These are phyloP conservation scores for Anniella stebbinsi DNA, from an alignment of 2,797 vertebrate genomes.

Conservation along the genomic window DNA sequence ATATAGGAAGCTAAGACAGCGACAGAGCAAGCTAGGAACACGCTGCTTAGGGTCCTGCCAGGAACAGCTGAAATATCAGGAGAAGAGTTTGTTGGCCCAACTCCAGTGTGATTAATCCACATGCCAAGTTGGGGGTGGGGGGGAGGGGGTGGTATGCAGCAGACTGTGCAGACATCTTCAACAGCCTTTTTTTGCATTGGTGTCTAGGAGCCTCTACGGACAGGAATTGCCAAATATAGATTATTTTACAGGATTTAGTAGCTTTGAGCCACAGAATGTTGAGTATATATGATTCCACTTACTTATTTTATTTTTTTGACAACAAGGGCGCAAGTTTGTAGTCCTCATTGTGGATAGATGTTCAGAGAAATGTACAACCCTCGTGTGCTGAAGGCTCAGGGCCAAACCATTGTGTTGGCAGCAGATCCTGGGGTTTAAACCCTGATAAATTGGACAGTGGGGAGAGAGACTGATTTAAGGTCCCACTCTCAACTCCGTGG, in stretches of 20 bases:
- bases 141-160: not conserved
- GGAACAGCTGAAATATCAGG: slow-evolving; percentile 17
- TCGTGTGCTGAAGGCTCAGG: not conserved
- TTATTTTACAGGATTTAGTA: not conserved
- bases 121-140: not conserved
- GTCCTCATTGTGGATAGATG: not conserved
- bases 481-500: not conserved
- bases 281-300: not conserved
- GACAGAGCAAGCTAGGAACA: not conserved
- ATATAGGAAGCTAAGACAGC: not conserved
- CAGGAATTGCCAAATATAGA: not conserved
- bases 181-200: no score
- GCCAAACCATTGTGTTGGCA: not conserved
- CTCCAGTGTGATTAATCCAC: slow-evolving; percentile 4
- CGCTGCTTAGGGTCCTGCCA: not conserved
- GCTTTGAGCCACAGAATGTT: not conserved
- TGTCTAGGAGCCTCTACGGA: not conserved
- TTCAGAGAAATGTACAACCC: not conserved
- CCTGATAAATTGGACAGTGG: not conserved
- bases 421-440: not conserved
- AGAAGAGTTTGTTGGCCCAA: not conserved
- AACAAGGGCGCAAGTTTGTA: not conserved
- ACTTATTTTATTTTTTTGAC: not conserved
- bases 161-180: not conserved
- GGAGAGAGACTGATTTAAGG: not conserved